Percentiles rank a stretch among this genome's conserved stretches.
phyloP scores from a whole-genome alignment of 1,140 invertebrate genomes.

The Araneus ventricosus region DNA sequence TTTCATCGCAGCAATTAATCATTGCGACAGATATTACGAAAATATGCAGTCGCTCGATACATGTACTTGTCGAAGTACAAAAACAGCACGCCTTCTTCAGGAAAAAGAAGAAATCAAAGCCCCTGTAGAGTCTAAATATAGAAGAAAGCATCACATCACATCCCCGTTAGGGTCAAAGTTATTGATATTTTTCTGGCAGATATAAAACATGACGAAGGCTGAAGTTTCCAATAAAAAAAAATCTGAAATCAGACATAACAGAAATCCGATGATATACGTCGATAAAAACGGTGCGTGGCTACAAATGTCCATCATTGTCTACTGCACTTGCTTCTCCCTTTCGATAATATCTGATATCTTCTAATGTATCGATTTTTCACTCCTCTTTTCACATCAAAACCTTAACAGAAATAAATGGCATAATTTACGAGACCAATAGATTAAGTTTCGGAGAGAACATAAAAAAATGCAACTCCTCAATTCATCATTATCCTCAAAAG shows the following conservation, averaged over 20 bases:
- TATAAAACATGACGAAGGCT: slow-evolving; percentile 41
- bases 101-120: background rate
- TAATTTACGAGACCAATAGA: slow-evolving; percentile 40
- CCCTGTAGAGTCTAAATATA: background rate
- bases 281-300: slow-evolving; percentile 41
- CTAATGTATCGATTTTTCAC: slow-evolving; percentile 42
- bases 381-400: slow-evolving; percentile 10
- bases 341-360: slow-evolving; percentile 51
- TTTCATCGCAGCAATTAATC: background rate
- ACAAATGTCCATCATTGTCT: slow-evolving; percentile 61
- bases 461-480: background rate
- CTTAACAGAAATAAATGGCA: slow-evolving; percentile 42
- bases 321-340: slow-evolving; percentile 17
- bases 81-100: background rate
- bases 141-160: background rate
- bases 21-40: background rate
- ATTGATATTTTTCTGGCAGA: slow-evolving; percentile 36
- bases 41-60: background rate
- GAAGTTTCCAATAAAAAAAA: slow-evolving; percentile 50
- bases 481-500: background rate
- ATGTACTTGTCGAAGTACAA: background rate
- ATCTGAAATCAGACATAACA: slow-evolving; percentile 41
- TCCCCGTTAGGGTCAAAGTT: background rate
- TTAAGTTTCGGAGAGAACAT: slow-evolving; percentile 38
- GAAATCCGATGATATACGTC: slow-evolving; percentile 58